Base-by-base conservation (phyloP, 2,888 invertebrate genomes). In the Drosophila koepferae region DNA sequence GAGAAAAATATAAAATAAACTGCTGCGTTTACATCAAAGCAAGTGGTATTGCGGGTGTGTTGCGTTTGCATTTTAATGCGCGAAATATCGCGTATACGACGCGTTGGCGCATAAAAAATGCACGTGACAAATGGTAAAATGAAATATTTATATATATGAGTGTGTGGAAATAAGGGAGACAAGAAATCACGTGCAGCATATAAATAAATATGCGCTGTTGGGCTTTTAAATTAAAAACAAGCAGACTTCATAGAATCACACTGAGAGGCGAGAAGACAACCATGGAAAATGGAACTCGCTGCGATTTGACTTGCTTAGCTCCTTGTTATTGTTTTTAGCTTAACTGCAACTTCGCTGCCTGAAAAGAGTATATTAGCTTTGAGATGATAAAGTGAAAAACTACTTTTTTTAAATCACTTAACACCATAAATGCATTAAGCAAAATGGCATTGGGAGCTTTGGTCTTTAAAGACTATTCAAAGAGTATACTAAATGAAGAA, bases 71-170 rank as follows among this genome's bases (percentile, higher is more conserved):
- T 75, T 78, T 68, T 72, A 68, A 71, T 68, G 56, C 31, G 59
- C 41, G 66, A 67, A 72, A 74, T 68, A 72, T 83, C 67, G 76
- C 82, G 87, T 69, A 86, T 77, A 71, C 85, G 82, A 74, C 72
- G 80, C 80, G 84, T 84, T 82, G 72, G 66, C 67, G 75, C 77
- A 89, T 87, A 79, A 87, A 86, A 77, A 86, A 86, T 86, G 72
- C 82, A 84, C 77, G 79, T 86, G 85, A 88, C 86, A 90, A 90
- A 90, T 91, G 81, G 81, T 56, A 43, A 82, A 81, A 90, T 82
- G 66, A 84, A 86, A 74, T 82, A 87, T 80, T 86, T 83, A 84
- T 83, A 71, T 75, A 75, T 63, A 71, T 43, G 48, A 9, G 49
- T 43, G 46, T 46, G 55, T 28, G 31, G 31, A 18, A 54, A 31